Percentiles rank a stretch among this genome's conserved stretches.
Evolutionary conservation across 2,888 invertebrate species (phyloP).

Genomic region (Rhogogaster chlorosoma): DNA sequence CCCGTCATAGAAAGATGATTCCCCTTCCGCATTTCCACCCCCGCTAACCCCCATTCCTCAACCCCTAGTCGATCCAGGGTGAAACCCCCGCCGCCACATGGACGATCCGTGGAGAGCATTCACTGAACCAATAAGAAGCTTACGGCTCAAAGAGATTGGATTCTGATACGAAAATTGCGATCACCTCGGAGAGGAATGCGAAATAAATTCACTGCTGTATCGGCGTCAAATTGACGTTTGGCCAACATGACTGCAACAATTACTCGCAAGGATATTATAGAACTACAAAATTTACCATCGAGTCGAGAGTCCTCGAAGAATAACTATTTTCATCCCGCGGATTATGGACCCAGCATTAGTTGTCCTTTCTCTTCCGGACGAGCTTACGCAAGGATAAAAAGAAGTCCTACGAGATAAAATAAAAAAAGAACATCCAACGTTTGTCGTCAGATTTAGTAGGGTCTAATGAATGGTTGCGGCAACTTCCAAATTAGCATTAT

Average conservation of each 20-base stretch:
- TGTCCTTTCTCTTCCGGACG: neutral
- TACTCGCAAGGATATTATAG: neutral
- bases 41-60: neutral
- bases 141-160: slow-evolving; percentile 59
- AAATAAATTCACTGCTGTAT: slow-evolving; percentile 27
- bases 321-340: neutral
- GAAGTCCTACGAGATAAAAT: neutral
- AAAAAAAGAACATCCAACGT: neutral
- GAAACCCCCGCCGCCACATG: neutral
- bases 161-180: slow-evolving; percentile 60
- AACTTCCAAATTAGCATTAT: slow-evolving; percentile 27
- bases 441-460: slow-evolving; percentile 32
- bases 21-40: slow-evolving; percentile 47
- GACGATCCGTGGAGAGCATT: slow-evolving; percentile 41
- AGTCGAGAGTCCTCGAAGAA: neutral
- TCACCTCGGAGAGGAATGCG: slow-evolving; percentile 27
- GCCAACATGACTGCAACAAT: neutral
- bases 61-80: neutral
- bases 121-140: slow-evolving; percentile 59
- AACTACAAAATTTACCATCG: neutral
- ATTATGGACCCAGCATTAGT: slow-evolving; percentile 20
- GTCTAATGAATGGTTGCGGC: slow-evolving; percentile 16
- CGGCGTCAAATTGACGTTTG: slow-evolving; percentile 5
- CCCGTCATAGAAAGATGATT: slow-evolving; percentile 59
- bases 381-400: neutral